Evolutionary conservation across 2,113 vertebrate species (phyloP).

Genomic region (Holacanthus passer): DNA sequence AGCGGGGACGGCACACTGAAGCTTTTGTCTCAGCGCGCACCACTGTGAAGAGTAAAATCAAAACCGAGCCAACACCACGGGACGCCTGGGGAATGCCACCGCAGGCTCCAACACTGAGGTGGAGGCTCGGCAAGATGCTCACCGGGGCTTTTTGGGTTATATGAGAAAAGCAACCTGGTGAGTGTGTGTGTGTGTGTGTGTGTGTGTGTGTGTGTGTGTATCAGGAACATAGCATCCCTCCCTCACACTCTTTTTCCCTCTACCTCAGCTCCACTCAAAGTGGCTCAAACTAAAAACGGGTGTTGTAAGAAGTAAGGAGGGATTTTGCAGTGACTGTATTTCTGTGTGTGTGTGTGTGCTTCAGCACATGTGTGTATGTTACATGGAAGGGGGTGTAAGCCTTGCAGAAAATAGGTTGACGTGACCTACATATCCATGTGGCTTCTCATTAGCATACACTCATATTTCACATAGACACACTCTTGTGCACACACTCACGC

Average conservation of each 20-base stretch:
- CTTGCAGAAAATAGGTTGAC: constrained; percentile 80
- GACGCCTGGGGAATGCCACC: constrained; percentile 67
- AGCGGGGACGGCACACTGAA: constrained; percentile 23
- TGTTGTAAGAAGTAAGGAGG: constrained; percentile 46
- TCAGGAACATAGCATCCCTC: constrained; percentile 54
- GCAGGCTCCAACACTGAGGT: constrained; percentile 55
- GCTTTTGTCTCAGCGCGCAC: constrained; percentile 60
- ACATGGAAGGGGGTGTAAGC: constrained; percentile 64
- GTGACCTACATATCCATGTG: constrained; percentile 85
- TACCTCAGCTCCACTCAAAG: constrained; percentile 53
- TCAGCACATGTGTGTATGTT: constrained; percentile 38
- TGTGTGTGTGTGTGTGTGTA: constrained; percentile 16
- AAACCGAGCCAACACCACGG: constrained; percentile 56
- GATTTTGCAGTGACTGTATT: constrained; percentile 41
- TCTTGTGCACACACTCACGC: background rate
- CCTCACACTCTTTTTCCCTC: constrained; percentile 30
- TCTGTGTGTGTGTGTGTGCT: constrained; percentile 26
- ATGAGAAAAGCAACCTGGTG: constrained; percentile 50
- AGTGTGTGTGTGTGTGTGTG: constrained; percentile 30
- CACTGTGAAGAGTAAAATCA: constrained; percentile 59
- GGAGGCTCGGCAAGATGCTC: constrained; percentile 58
- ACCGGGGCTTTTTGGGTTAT: constrained; percentile 53
- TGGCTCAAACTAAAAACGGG: constrained; percentile 64
- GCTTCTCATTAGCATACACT: constrained; percentile 81
- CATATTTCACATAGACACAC: constrained; percentile 65